These are phyloP conservation scores for Porites cylindrica DNA, from an alignment of 92 coral and sea anemone species.

Conservation along the genomic window DNA sequence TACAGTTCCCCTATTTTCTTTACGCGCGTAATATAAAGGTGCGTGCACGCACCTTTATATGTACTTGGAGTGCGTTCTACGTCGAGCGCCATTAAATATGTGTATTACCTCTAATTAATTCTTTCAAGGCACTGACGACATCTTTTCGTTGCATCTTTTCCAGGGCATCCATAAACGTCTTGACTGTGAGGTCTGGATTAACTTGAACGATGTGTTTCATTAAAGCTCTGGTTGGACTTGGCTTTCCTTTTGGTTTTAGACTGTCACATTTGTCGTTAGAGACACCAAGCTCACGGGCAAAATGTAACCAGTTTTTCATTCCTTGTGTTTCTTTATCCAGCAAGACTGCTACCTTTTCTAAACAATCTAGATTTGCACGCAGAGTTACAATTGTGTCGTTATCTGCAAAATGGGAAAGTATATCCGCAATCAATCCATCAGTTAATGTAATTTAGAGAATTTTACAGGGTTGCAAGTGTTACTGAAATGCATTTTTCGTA, in stretches of 20 bases:
- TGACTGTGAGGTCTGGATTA: not conserved
- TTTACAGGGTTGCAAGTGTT: too few relatives aligned
- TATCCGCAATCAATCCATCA: not conserved
- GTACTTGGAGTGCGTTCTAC: too few relatives aligned
- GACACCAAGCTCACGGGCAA: not conserved
- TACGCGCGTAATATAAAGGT: too few relatives aligned
- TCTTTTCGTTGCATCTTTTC: not conserved
- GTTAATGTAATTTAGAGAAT: too few relatives aligned
- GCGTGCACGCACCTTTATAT: not conserved
- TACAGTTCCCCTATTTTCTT: too few relatives aligned
- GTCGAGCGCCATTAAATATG: too few relatives aligned
- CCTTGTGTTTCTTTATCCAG: not conserved
- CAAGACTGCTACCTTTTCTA: not conserved
- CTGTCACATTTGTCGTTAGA: not conserved
- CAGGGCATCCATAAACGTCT: not conserved
- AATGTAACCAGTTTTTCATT: slow-evolving; percentile 6
- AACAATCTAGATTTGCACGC: not conserved
- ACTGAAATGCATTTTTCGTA: too few relatives aligned
- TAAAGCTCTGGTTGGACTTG: slow-evolving; percentile 2
- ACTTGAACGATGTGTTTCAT: slow-evolving; percentile 8
- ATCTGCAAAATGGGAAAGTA: not conserved
- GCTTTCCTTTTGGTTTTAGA: not conserved
- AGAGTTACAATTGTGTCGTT: not conserved
- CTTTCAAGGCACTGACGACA: not conserved
- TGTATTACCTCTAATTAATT: not conserved